A percentile compares a stretch with the other conserved stretches of the same genome.
Conservation (phyloP, 1,140 invertebrate genomes). For the Holotrichia oblita region DNA sequence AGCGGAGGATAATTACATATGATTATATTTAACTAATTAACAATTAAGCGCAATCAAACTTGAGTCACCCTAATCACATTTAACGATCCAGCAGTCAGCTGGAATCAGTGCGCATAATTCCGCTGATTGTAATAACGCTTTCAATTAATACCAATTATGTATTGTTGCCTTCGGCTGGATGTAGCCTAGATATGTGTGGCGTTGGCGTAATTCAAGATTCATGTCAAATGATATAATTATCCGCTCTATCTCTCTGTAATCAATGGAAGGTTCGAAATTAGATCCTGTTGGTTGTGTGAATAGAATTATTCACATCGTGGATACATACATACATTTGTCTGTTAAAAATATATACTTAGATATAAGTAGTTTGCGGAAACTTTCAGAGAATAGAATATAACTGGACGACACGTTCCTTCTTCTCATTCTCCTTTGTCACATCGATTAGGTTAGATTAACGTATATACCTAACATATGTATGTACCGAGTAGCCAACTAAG, state of each 20-base stretch:
- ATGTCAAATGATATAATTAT: constrained; percentile 26
- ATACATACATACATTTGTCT: no score
- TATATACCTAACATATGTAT: no score
- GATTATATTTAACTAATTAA: constrained; percentile 39
- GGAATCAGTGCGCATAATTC: constrained; percentile 39
- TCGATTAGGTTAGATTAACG: no score
- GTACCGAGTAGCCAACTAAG: no score
- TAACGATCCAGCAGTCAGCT: constrained; percentile 35
- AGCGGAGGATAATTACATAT: constrained; percentile 8
- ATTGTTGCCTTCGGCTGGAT: constrained; percentile 31
- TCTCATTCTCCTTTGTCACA: no score
- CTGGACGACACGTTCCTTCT: no score
- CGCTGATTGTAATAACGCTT: constrained; percentile 43
- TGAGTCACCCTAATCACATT: constrained; percentile 42
- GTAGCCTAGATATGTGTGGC: background rate
- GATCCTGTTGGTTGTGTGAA: no score
- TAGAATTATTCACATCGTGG: no score
- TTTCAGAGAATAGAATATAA: no score
- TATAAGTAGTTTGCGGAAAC: no score
- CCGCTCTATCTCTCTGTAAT: background rate
- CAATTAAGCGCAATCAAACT: constrained; percentile 44
- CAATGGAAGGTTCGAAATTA: no score
- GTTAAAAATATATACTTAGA: no score
- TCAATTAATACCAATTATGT: constrained; percentile 43
- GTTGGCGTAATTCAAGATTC: constrained; percentile 22